These are phyloP conservation scores for Tonatia bakeri DNA, from an alignment of 2,113 vertebrate species.

Conservation along the genomic window DNA sequence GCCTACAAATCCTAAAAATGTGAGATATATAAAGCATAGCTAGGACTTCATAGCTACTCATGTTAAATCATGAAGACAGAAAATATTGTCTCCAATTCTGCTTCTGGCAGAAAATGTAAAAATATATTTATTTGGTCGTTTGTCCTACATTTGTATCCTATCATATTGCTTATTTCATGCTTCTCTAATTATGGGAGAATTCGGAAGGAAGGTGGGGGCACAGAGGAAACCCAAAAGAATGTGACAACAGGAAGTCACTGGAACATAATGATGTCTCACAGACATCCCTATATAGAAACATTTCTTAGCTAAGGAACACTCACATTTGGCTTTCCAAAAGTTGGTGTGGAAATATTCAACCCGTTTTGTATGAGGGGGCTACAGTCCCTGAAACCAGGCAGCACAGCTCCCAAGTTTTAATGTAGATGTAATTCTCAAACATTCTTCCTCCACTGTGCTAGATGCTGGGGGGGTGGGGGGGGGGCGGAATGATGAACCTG, in stretches of 20 bases:
- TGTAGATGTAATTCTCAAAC: background rate
- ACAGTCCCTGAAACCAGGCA: too few relatives aligned
- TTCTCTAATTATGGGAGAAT: background rate
- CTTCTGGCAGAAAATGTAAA: background rate
- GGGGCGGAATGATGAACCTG: fast-evolving
- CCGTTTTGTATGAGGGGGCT: background rate
- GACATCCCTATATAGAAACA: background rate
- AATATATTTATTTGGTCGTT: background rate
- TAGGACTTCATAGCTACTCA: background rate
- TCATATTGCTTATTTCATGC: background rate
- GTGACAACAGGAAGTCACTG: background rate
- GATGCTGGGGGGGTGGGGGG: background rate
- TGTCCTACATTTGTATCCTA: background rate
- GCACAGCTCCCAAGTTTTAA: background rate
- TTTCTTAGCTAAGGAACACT: background rate
- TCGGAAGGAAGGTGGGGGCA: background rate
- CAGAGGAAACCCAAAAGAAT: background rate
- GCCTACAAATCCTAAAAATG: background rate
- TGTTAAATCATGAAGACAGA: background rate
- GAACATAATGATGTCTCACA: background rate
- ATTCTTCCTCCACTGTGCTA: background rate
- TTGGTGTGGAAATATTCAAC: background rate
- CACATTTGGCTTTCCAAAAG: background rate
- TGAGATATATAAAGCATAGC: background rate
- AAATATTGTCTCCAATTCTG: background rate